Base-by-base conservation (phyloP, 2,888 invertebrate species). In the Hypolimnas misippus region DNA sequence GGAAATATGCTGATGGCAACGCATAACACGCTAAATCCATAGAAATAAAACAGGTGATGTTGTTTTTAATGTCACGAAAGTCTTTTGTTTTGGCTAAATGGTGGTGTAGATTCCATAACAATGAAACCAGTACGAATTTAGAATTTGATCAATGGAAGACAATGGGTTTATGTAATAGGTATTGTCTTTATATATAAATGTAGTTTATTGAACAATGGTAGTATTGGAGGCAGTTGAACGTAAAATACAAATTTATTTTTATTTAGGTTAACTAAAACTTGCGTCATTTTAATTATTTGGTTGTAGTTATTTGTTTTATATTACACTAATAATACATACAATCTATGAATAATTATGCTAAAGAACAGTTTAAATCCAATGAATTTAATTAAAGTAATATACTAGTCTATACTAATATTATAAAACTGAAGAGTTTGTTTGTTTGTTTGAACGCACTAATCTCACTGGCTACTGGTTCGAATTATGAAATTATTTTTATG, bases 141-240 rank as follows among this genome's bases (percentile, higher is more conserved):
- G 65, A 75, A 71, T 70, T 72, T 72, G 76, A 82, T 83, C 84
- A 83, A 83, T 82, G 76, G 81, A 79, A 81, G 73, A 87, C 84
- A 87, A 84, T 82, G 66, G 76, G 25, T 69, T 83, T 81, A 81
- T 77, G 76, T 79, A 86, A 87, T 72, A 77, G 17, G 38, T 44
- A 55, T 82, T 78, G 81, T 78, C 71, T 66, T 66, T 74, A 74
- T 73, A 72, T 70, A 57, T 53, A 57, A 50, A 62, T 51, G 59
- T 68, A 66, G 61, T 51, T 67, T 38, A 53, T 59, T 17, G 58
- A 51, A 67, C 69, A 69, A 73, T 66, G 64, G 60, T 59, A 16
- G n/a, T 25, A 49, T 49, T 49, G 29, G 49, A 44, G 8, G 19
- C 12, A 0, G 21, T 49, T 49, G 14, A 14, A 49, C 21, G 44